phyloP scores from a whole-genome alignment of 2,113 vertebrate genomes.

The Falcunculus frontatus region DNA sequence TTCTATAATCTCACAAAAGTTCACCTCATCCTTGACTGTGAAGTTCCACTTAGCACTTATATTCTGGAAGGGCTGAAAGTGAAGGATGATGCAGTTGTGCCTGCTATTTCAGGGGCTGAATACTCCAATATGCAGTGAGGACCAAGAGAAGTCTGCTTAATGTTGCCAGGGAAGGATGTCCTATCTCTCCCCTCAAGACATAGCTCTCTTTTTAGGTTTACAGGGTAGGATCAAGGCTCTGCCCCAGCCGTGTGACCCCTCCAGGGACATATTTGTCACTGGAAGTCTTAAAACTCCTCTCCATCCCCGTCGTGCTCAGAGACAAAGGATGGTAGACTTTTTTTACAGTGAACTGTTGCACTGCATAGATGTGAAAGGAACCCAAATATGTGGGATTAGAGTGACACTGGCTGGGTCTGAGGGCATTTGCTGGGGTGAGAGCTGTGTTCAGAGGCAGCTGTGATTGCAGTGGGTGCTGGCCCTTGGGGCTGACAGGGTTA shows the following conservation, averaged over 20 bases:
- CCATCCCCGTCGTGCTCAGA: neutral
- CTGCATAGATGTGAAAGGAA: neutral
- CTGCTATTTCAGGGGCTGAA: neutral
- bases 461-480: neutral
- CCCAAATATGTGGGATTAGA: rapidly evolving
- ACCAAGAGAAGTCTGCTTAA: neutral
- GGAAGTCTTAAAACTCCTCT: neutral
- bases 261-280: neutral
- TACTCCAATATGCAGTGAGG: neutral
- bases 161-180: neutral
- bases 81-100: neutral
- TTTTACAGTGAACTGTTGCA: neutral
- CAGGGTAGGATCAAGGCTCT: neutral
- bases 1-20: neutral
- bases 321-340: neutral
- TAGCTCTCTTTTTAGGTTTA: neutral
- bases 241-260: neutral
- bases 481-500: neutral
- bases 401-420: rapidly evolving
- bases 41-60: rapidly evolving
- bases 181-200: neutral
- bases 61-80: neutral
- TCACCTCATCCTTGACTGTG: neutral
- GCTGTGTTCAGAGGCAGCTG: neutral
- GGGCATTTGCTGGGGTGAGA: neutral